Evolutionary conservation across 2,113 vertebrate genomes (phyloP), one percentile per base, ranked within the genome.

Genomic region (Felis chaus): DNA sequence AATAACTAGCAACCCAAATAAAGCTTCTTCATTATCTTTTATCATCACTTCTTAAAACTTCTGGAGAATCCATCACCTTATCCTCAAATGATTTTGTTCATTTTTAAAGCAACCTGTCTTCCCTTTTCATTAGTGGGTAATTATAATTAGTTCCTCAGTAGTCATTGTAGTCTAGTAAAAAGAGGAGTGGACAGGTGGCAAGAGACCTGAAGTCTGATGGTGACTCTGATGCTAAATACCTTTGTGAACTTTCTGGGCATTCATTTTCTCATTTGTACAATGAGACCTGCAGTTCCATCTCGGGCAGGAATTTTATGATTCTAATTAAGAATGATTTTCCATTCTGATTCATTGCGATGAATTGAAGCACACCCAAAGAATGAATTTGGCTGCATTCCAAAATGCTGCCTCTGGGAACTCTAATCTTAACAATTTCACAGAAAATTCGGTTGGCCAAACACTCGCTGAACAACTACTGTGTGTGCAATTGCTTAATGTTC

Each of bases 321-420:
- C 57, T 92, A 91, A 89, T 89, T 91, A 96, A 95, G 81, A 96
- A 91, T 93, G 18, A 89, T 93, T 86, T 96, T 88, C 15, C 33
- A 79, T 91, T 93, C 63, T 89, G 57, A 96, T 85, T 93, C 78
- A 95, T n/a, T 53, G 25, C 89, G 87, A 94, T 88, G 39, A 96
- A 92, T n/a, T 82, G 78, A 82, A 91, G 66, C 29, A 84, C 5
- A 90, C 41, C 11, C 45, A 68, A 93, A 68, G 45, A 11, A 65
- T 81, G 80, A 94, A 93, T 73, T 48, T 92, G 68, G 16, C 50
- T 90, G 41, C 55, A 90, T 90, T 95, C 68, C 83, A 89, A 98
- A 98, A 87, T 71, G 68, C 27, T 96, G 55, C 63, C 71, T 83
- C 74, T 92, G 48, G 74, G 55, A 95, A 90, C 78, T 68, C 53